phyloP scores from a whole-genome alignment of 2,888 invertebrate species.

The Drosophila meridionalis region DNA sequence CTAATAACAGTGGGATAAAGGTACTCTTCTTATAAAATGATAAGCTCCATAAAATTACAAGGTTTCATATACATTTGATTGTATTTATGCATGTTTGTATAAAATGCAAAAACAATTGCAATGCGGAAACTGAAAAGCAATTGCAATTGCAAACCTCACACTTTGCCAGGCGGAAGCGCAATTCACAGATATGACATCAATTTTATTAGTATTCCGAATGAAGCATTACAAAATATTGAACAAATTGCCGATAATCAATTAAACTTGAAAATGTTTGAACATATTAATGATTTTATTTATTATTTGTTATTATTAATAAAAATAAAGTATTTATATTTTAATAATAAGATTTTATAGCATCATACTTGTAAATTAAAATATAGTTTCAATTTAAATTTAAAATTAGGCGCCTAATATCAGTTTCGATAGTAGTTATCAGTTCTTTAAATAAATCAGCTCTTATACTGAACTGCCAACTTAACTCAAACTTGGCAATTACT shows the following conservation, averaged over 20 bases:
- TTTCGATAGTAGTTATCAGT: not conserved
- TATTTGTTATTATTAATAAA: not conserved
- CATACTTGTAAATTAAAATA: not conserved
- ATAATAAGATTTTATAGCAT: not conserved
- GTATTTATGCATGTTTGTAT: not conserved
- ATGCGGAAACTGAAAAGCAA: constrained; percentile 44
- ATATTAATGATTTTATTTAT: not conserved
- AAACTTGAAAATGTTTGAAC: not conserved
- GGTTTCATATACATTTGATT: constrained; percentile 1
- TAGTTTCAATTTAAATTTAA: not conserved
- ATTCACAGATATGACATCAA: constrained; percentile 15
- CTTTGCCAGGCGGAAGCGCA: constrained; percentile 38
- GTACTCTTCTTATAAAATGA: constrained; percentile 19
- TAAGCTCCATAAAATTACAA: constrained; percentile 21
- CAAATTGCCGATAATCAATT: constrained; percentile 2
- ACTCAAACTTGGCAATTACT: not conserved
- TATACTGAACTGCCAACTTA: constrained; percentile 12
- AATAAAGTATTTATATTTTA: not conserved
- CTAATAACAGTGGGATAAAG: constrained; percentile 32
- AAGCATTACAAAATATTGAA: not conserved
- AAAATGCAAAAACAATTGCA: constrained; percentile 26
- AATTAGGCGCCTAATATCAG: not conserved
- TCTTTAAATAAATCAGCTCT: not conserved
- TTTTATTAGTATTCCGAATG: constrained; percentile 14
- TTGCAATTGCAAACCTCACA: constrained; percentile 19